These are phyloP conservation scores for Perccottus glenii DNA, from an alignment of 2,113 vertebrate genomes.

Conservation along the genomic window DNA sequence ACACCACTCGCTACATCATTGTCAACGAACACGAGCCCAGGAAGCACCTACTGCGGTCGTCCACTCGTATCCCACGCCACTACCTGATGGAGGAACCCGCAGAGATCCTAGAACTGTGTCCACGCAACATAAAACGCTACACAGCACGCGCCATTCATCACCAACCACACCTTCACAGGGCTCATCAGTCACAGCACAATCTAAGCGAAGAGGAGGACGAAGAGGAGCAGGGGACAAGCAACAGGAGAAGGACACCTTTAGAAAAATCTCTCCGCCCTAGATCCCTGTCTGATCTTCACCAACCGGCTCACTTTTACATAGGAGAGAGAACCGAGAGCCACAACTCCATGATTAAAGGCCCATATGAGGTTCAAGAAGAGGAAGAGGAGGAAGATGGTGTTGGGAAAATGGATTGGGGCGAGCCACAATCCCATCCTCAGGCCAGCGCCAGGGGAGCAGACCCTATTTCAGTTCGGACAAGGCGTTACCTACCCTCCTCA, in stretches of 20 bases:
- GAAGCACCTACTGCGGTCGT: constrained; percentile 76
- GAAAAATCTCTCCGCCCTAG: constrained; percentile 70
- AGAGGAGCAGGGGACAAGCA: constrained; percentile 69
- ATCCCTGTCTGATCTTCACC: constrained; percentile 83
- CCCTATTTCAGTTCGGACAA: constrained; percentile 41
- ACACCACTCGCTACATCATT: constrained; percentile 82
- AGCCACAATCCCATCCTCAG: constrained; percentile 63
- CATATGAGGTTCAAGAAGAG: constrained; percentile 65
- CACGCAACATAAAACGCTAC: constrained; percentile 77
- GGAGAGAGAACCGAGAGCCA: constrained; percentile 75
- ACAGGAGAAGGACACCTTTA: constrained; percentile 53
- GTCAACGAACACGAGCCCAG: constrained; percentile 84
- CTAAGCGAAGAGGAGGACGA: constrained; percentile 84
- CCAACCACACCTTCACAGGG: constrained; percentile 53
- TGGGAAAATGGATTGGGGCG: constrained; percentile 62
- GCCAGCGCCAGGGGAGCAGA: constrained; percentile 67
- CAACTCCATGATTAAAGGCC: constrained; percentile 53
- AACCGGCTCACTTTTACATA: constrained; percentile 81
- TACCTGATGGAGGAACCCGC: constrained; percentile 77
- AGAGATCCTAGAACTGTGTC: constrained; percentile 82
- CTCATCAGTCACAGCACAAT: constrained; percentile 70
- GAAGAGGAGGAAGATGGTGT: constrained; percentile 68
- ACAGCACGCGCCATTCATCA: constrained; percentile 61
- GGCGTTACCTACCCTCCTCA: constrained; percentile 46
- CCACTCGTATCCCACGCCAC: constrained; percentile 82